Percentiles rank a stretch among this genome's conserved stretches.
phyloP scores from a whole-genome alignment of 2,113 vertebrate genomes.

The Daubentonia madagascariensis region DNA sequence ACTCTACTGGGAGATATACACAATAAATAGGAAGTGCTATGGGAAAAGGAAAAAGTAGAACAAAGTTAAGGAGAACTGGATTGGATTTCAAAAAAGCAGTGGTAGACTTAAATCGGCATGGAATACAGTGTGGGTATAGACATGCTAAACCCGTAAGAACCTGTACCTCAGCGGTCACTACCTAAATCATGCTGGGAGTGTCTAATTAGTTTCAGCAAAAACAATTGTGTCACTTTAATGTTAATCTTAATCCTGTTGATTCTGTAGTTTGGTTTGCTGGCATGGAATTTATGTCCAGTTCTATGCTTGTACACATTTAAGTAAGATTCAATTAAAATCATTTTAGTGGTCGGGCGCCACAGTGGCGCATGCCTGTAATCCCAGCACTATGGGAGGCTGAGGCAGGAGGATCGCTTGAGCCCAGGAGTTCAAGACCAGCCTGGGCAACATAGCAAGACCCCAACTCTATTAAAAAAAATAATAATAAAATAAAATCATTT shows the following conservation, averaged over 20 bases:
- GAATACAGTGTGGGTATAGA: background rate
- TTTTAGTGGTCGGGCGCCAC: no score
- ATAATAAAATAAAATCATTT: constrained; percentile 25
- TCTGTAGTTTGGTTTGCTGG: constrained; percentile 1
- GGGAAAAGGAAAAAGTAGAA: background rate
- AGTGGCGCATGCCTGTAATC: no score
- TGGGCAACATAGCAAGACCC: no score
- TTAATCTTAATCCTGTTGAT: background rate
- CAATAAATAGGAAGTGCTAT: background rate
- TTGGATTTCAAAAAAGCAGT: constrained; percentile 6
- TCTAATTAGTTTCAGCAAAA: background rate
- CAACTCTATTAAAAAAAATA: no score
- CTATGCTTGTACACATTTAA: background rate
- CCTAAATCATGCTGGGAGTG: background rate
- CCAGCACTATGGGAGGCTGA: no score
- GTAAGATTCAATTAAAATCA: background rate
- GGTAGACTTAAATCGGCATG: background rate
- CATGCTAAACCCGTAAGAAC: background rate
- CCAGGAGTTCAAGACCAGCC: no score
- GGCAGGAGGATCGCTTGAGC: no score
- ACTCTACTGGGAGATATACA: background rate
- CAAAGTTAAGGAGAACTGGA: background rate
- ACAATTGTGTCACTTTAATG: background rate
- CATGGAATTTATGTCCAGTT: constrained; percentile 6
- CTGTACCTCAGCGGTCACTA: background rate